phyloP scores from a whole-genome alignment of 1,140 invertebrate species.

The Monochamus saltuarius region DNA sequence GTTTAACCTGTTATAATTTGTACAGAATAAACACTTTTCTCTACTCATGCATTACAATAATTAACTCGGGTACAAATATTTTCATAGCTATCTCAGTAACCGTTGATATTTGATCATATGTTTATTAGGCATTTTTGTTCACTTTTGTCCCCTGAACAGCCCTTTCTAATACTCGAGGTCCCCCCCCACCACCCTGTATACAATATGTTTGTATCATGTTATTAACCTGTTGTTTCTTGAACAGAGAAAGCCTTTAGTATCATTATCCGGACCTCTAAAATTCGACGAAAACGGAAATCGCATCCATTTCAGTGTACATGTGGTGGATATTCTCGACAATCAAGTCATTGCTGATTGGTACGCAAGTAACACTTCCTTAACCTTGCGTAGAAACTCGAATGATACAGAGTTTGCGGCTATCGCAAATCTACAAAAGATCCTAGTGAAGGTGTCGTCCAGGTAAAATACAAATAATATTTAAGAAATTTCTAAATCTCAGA shows the following conservation, averaged over 20 bases:
- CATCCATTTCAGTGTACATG: constrained; percentile 17
- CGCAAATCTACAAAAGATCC: constrained; percentile 25
- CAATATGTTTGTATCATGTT: too few species aligned
- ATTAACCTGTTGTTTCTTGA: too few species aligned
- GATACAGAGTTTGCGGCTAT: constrained; percentile 24
- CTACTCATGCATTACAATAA: too few species aligned
- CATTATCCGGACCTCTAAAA: constrained; percentile 4
- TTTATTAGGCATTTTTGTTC: too few species aligned
- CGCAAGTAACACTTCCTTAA: neutral
- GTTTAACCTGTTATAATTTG: too few species aligned
- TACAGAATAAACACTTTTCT: too few species aligned
- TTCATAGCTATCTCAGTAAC: too few species aligned
- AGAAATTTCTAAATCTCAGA: neutral
- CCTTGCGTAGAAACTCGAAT: constrained; percentile 20
- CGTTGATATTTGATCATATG: too few species aligned
- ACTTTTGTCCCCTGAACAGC: too few species aligned
- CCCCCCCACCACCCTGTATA: too few species aligned
- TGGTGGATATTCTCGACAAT: constrained; percentile 17
- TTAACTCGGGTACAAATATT: too few species aligned
- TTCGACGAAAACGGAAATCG: constrained; percentile 21
- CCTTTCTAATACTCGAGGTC: too few species aligned
- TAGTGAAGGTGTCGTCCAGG: constrained; percentile 50
- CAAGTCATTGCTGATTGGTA: constrained; percentile 8
- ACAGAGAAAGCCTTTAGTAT: constrained; percentile 12
- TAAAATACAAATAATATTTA: constrained; percentile 17